Base-by-base conservation (phyloP, 2,797 vertebrate species). In the Cottoperca gobio region DNA sequence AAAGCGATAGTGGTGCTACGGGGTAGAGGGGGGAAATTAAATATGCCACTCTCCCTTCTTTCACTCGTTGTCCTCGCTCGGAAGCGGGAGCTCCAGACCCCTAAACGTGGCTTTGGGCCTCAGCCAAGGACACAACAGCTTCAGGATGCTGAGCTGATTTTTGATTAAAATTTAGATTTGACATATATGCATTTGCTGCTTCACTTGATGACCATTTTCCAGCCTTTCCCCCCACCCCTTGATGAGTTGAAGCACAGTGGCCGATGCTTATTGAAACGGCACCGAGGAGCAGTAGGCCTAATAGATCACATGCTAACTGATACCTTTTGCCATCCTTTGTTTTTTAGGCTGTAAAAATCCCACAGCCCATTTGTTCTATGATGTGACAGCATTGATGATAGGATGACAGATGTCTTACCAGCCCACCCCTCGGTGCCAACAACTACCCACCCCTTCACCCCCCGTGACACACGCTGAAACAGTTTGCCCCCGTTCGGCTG, bases 351-450 rank as follows among this genome's bases (percentile, higher is more conserved):
- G 82, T 79, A 73, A 81, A 74, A 88, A 81, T 64, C 84, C 78
- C 73, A 73, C 74, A 82, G 74, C 75, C 81, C 85, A 85, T 88
- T 89, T 88, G 79, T 90, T 78, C 73, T 81, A 35, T 79, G 79
- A 84, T 82, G 84, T 88, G 87, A 88, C 85, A 88, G 84, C 79
- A 63, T 50, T 83, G 86, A 91, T 86, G 89, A 87, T 84, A 76
- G 84, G 83, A 90, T 91, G 87, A 91, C 87, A 88, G 89, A 90
- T 91, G 84, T 84, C 82, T 81, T 82, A 86, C 79, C 83, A 88
- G 86, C 82, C 83, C 85, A 78, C 82, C 68, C 86, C 55, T 71
- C 23, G 8, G 76, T 84, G 82, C 88, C 81, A 87, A 75, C 72
- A 81, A 59, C 71, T 45, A 70, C 76, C 50, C 46, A 60, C 53